Conservation (phyloP, 23 tunicate species). For the Botrylloides violaceus region DNA sequence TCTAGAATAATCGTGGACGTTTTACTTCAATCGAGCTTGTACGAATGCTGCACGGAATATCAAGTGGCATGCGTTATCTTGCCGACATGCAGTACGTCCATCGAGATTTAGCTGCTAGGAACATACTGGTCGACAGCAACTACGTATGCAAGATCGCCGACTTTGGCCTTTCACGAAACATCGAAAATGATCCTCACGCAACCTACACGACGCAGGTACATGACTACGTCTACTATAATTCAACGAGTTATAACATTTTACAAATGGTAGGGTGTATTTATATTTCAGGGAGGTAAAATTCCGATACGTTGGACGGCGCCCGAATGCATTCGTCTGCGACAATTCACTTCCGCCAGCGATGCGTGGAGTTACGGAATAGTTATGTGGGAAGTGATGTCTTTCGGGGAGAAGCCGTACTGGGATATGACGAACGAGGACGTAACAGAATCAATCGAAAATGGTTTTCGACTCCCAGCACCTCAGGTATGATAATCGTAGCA, state of each 20-base stretch:
- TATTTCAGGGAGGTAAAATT: conserved; percentile 79
- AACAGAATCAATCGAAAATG: conserved; percentile 46
- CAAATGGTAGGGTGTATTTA: too few relatives aligned
- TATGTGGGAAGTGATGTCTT: conserved; percentile 87
- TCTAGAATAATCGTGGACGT: conserved; percentile 17
- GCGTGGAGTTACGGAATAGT: conserved; percentile 84
- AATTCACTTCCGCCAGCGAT: conserved; percentile 60
- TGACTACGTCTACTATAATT: too few relatives aligned
- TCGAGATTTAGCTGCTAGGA: conserved; percentile 74
- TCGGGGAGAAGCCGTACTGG: conserved; percentile 84
- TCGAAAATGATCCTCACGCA: conserved; percentile 69
- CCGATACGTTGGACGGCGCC: conserved; percentile 89
- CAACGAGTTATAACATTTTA: too few relatives aligned
- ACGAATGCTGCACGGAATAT: conserved; percentile 53
- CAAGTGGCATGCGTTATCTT: conserved; percentile 55
- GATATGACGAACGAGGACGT: conserved; percentile 85
- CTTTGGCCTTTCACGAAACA: conserved; percentile 63
- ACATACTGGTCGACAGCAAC: conserved; percentile 49
- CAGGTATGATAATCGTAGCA: too few relatives aligned
- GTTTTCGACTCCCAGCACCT: conserved; percentile 58
- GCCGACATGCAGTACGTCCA: conserved; percentile 54
- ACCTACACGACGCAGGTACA: conserved; percentile 70
- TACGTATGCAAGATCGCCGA: conserved; percentile 59
- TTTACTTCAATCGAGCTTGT: conserved; percentile 31
- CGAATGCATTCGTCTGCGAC: conserved; percentile 47